These are phyloP conservation scores for Vipera ursinii DNA, from an alignment of 2,797 vertebrate species.

Conservation along the genomic window DNA sequence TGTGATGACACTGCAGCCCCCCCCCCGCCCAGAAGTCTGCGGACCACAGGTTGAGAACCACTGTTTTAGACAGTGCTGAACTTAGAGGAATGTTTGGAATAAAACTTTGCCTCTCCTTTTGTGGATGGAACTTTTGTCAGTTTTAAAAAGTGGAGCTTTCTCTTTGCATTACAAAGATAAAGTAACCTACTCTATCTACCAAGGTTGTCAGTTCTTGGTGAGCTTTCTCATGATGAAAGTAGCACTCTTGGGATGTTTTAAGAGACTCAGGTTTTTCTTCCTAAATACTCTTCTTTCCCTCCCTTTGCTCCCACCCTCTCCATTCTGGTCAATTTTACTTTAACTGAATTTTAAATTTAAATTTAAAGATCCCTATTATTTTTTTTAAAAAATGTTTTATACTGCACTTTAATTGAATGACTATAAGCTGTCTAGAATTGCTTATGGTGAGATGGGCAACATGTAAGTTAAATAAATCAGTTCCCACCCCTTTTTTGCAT, in stretches of 20 bases:
- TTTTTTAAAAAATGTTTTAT: neutral
- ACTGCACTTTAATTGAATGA: neutral
- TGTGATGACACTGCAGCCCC: neutral
- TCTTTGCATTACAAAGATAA: neutral
- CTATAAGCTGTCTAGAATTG: neutral
- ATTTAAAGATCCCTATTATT: neutral
- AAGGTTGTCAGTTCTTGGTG: neutral
- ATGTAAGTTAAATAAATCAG: neutral
- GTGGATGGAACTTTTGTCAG: neutral
- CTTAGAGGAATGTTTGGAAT: neutral
- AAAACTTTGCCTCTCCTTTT: neutral
- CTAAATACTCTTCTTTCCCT: neutral
- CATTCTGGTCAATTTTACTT: neutral
- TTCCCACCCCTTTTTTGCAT: neutral
- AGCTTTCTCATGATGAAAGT: neutral
- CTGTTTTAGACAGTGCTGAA: neutral
- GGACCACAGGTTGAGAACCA: neutral
- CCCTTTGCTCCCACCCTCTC: fast-evolving
- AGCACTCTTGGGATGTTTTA: neutral
- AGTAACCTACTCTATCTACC: neutral
- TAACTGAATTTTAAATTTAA: neutral
- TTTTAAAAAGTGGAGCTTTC: neutral
- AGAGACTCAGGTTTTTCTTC: neutral
- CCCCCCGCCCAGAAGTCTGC: neutral
- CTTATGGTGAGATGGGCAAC: neutral